These are phyloP conservation scores for Conchocele bisecta DNA, from an alignment of 2,888 invertebrate genomes.

Conservation along the genomic window DNA sequence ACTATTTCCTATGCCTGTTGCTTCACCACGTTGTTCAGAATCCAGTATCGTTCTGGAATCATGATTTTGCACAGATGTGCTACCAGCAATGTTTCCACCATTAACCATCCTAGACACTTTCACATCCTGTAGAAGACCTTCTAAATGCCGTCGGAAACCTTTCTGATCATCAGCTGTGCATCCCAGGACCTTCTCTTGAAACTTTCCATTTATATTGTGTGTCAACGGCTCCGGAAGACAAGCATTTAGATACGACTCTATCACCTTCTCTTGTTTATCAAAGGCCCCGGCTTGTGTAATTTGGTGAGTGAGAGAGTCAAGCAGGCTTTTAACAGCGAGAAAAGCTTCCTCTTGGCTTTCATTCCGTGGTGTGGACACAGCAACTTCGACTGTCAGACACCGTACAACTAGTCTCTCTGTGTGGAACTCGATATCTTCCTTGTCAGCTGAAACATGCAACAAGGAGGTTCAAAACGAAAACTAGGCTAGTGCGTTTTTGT, in stretches of 20 bases:
- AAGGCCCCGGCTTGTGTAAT: constrained; percentile 66
- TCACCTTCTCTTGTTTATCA: constrained; percentile 64
- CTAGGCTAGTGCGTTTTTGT: too few relatives aligned
- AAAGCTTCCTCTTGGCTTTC: constrained; percentile 80
- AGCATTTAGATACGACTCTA: constrained; percentile 80
- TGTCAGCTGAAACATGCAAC: constrained; percentile 80
- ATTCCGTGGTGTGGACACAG: constrained; percentile 81
- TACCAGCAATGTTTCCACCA: too few relatives aligned
- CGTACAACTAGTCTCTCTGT: constrained; percentile 81
- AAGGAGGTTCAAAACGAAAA: background rate
- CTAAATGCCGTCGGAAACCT: constrained; percentile 65
- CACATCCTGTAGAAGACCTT: too few relatives aligned
- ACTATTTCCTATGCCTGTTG: too few relatives aligned
- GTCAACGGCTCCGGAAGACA: constrained; percentile 80
- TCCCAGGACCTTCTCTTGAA: constrained; percentile 80
- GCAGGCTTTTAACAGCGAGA: constrained; percentile 72
- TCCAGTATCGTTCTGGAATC: too few relatives aligned
- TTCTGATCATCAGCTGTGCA: constrained; percentile 84
- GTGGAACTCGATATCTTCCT: constrained; percentile 82
- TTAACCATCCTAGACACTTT: too few relatives aligned
- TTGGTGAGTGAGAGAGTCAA: constrained; percentile 75
- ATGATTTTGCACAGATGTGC: too few relatives aligned
- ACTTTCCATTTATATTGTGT: constrained; percentile 81
- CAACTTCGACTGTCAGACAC: constrained; percentile 81
- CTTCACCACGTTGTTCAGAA: too few relatives aligned